phyloP scores from a whole-genome alignment of 2,888 invertebrate genomes.

The Ochropacha duplaris region DNA sequence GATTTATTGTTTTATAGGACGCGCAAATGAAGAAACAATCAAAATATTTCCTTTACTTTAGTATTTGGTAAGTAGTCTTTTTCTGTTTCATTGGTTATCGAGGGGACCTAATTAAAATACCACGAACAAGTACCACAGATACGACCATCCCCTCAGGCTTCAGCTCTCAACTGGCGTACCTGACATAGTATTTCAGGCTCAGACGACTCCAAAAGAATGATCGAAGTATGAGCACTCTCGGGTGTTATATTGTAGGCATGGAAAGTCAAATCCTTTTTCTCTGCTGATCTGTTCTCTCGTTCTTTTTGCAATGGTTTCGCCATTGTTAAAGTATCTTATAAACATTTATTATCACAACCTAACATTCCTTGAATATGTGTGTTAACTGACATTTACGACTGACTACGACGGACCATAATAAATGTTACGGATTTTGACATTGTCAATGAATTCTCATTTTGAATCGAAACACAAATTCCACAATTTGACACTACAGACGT shows the following conservation, averaged over 20 bases:
- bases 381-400: too few relatives aligned
- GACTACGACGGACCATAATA: too few relatives aligned
- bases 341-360: neutral
- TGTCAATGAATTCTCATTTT: conserved; percentile 17
- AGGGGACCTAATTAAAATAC: too few relatives aligned
- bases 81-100: too few relatives aligned
- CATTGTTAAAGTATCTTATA: conserved; percentile 25
- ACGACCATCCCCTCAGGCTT: neutral
- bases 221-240: conserved; percentile 71
- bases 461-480: neutral
- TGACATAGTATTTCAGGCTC: conserved; percentile 75
- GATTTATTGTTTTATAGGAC: too few relatives aligned
- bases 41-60: too few relatives aligned
- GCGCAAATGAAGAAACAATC: too few relatives aligned
- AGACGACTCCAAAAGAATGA: conserved; percentile 65
- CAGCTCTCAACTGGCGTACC: conserved; percentile 35
- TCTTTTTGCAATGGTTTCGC: conserved; percentile 72
- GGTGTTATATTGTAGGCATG: conserved; percentile 69
- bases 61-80: too few relatives aligned
- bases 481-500: neutral
- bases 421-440: neutral
- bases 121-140: too few relatives aligned
- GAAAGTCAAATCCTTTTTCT: conserved; percentile 69
- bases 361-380: neutral
- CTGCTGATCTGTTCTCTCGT: conserved; percentile 70